Evolutionary conservation across 2,113 vertebrate genomes (phyloP), one percentile per base, ranked within the genome.

Genomic region (Amphilophus citrinellus): DNA sequence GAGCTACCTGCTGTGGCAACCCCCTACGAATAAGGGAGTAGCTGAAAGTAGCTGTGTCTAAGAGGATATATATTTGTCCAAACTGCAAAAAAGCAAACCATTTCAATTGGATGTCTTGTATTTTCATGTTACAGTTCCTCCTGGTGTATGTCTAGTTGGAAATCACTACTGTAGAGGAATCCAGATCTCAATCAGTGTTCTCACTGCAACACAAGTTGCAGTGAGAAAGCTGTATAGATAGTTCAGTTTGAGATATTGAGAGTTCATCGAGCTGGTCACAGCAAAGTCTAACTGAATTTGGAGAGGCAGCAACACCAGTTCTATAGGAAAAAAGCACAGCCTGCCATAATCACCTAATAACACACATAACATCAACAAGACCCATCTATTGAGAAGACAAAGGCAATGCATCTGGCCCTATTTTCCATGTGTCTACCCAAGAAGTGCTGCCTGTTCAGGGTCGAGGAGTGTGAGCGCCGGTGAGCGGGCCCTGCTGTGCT

Each of bases 401-500:
- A 87, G 89, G 84, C 88, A 83, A 86, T 84, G 50, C 68, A 68
- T 63, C 91, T 75, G 62, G 47, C 65, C 79, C 79, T 63, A 37
- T 85, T 89, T 77, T 79, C 73, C 50, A 65, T 50, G 22, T 76
- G 76, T 86, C 85, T 83, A 57, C 47, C 66, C 61, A 68, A 88
- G 79, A 90, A 66, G 87, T 60, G 89, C 80, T 79, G 84, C 66
- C 86, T 89, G 86, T 76, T 92, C 79, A 61, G 85, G 89, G 83
- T 86, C 37, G 86, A 90, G 91, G 90, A 89, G 91, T 71, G 93
- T 71, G 88, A 93, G 91, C 50, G 83, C 73, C 84, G 27, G 84
- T 83, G 89, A 87, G 90, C 60, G 35, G 71, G 91, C 85, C 94
- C 91, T 88, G 92, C 95, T 95, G 94, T 86, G 94, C 93, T 88